phyloP scores from a whole-genome alignment of 2,797 vertebrate genomes.

The Hyperoplus immaculatus region DNA sequence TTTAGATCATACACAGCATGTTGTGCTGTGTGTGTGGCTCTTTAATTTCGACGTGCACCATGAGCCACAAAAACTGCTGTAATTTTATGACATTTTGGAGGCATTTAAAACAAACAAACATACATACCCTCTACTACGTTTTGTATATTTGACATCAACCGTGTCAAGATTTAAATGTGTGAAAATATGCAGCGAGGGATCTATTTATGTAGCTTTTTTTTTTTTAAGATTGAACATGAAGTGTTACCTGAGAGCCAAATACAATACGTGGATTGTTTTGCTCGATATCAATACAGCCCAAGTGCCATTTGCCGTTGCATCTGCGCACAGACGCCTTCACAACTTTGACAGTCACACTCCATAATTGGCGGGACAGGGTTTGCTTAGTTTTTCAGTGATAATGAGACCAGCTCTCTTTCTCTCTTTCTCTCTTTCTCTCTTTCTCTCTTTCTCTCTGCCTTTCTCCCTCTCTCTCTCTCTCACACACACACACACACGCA shows the following conservation, averaged over 20 bases:
- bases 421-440: conserved; percentile 33
- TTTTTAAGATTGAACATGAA: conserved; percentile 25
- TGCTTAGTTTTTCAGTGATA: conserved; percentile 80
- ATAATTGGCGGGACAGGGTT: conserved; percentile 72
- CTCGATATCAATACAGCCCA: conserved; percentile 51
- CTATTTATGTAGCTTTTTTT: conserved; percentile 32
- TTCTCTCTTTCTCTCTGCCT: conserved; percentile 23
- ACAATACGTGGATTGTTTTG: conserved; percentile 38
- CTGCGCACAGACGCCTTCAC: conserved; percentile 67
- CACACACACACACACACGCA: conserved; percentile 14
- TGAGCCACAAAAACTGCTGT: conserved; percentile 16
- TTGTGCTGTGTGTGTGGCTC: conserved; percentile 32
- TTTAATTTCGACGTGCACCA: conserved; percentile 38
- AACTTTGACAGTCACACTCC: conserved; percentile 76
- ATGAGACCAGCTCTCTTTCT: conserved; percentile 62
- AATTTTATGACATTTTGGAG: conserved; percentile 43
- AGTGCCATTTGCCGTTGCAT: conserved; percentile 72
- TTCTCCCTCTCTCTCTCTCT: conserved; percentile 6
- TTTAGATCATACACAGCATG: conserved; percentile 54
- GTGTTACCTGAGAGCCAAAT: conserved; percentile 46
- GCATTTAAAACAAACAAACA: conserved; percentile 26
- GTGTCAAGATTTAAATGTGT: conserved; percentile 18
- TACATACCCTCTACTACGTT: conserved; percentile 1
- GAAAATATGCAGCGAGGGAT: conserved; percentile 19
- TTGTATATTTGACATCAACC: conserved; percentile 31